These are phyloP conservation scores for Dicyrtomina minuta DNA, from an alignment of 2,888 invertebrate species.

Conservation along the genomic window DNA sequence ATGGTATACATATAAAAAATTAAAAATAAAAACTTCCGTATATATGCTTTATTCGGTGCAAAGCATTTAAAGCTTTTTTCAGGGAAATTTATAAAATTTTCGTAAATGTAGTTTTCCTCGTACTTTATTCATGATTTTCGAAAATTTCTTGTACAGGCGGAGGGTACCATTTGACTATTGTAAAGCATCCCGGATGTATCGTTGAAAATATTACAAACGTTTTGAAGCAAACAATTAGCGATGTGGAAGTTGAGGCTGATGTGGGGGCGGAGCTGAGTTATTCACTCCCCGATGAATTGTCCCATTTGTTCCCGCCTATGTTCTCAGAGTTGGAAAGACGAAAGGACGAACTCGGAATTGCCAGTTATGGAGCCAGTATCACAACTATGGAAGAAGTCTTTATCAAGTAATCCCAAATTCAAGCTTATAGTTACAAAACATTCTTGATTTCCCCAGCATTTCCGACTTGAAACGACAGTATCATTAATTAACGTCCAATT, in stretches of 20 bases:
- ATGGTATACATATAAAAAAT: slow-evolving; percentile 67
- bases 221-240: slow-evolving; percentile 67
- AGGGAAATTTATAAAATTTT: no score
- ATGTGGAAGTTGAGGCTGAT: slow-evolving; percentile 67
- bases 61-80: no score
- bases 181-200: slow-evolving; percentile 60
- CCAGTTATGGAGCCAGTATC: slow-evolving; percentile 69
- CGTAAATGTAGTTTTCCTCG: no score
- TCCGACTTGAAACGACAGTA: no score
- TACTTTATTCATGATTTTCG: no score
- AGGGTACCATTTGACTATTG: slow-evolving; percentile 76
- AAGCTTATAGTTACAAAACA: neutral
- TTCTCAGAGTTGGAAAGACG: slow-evolving; percentile 68
- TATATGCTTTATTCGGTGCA: neutral
- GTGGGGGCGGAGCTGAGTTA: slow-evolving; percentile 76
- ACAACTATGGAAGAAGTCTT: slow-evolving; percentile 51
- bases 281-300: slow-evolving; percentile 65
- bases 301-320: slow-evolving; percentile 67
- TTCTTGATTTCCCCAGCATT: neutral
- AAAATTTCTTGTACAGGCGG: slow-evolving; percentile 37
- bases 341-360: slow-evolving; percentile 65
- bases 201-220: slow-evolving; percentile 62
- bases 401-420: slow-evolving; percentile 22
- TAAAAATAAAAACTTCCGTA: slow-evolving; percentile 61
- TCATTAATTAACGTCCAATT: no score